phyloP scores from a whole-genome alignment of 2,888 invertebrate species.

The Pammene fasciana region DNA sequence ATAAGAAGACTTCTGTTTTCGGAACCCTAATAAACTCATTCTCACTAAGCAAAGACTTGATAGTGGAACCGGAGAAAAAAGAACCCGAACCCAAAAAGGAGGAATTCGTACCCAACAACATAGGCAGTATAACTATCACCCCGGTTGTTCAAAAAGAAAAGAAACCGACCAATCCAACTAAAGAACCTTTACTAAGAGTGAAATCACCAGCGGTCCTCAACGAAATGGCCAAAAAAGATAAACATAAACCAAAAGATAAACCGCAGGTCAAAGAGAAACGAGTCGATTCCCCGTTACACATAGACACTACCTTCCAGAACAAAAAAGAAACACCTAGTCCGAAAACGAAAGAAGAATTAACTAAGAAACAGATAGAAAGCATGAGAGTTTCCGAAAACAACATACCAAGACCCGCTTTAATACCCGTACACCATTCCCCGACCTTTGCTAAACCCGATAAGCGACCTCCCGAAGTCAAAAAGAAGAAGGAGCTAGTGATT shows the following conservation, averaged over 20 bases:
- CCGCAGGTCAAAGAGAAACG: slow-evolving; percentile 55
- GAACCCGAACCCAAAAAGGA: slow-evolving; percentile 59
- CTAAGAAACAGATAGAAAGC: slow-evolving; percentile 68
- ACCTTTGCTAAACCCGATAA: slow-evolving; percentile 77
- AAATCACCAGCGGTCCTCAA: slow-evolving; percentile 77
- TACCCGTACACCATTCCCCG: slow-evolving; percentile 72
- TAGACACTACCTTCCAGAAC: slow-evolving; percentile 66
- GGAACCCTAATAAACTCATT: slow-evolving; percentile 61
- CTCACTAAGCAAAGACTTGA: slow-evolving; percentile 62
- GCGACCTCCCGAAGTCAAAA: slow-evolving; percentile 70
- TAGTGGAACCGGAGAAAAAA: slow-evolving; percentile 61
- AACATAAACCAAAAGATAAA: slow-evolving; percentile 54
- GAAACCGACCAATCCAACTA: slow-evolving; percentile 46
- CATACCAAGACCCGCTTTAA: slow-evolving; percentile 69
- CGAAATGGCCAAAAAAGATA: slow-evolving; percentile 67
- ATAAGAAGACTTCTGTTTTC: slow-evolving; percentile 52
- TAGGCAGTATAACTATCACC: slow-evolving; percentile 78
- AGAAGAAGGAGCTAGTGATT: slow-evolving; percentile 73
- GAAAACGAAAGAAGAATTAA: slow-evolving; percentile 63
- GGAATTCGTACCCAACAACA: slow-evolving; percentile 70
- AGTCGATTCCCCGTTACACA: slow-evolving; percentile 61
- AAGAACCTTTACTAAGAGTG: slow-evolving; percentile 67
- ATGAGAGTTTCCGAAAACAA: slow-evolving; percentile 72
- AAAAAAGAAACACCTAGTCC: slow-evolving; percentile 64
- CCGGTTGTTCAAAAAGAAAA: slow-evolving; percentile 66